A percentile compares a stretch with the other conserved stretches of the same genome.
These are phyloP conservation scores for Apocrypta bakeri DNA, from an alignment of 1,140 invertebrate species.

Conservation along the genomic window DNA sequence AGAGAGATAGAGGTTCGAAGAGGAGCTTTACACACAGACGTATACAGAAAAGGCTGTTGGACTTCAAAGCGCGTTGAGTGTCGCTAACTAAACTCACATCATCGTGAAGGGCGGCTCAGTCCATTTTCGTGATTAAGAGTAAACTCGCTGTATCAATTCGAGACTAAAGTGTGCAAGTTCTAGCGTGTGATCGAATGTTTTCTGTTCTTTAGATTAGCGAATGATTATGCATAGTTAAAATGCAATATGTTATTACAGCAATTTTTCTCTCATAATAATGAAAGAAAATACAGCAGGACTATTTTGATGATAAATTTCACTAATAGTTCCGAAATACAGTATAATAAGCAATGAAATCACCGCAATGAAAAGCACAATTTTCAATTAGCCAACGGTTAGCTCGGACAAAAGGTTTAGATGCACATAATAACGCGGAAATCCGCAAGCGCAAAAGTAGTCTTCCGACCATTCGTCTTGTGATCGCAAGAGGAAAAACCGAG, in stretches of 20 bases:
- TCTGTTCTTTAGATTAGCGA: no score
- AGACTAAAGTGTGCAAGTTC: no score
- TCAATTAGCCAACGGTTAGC: background rate
- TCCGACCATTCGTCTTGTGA: background rate
- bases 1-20: no score
- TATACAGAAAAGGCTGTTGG: background rate
- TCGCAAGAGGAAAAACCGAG: slow-evolving; percentile 6
- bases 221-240: no score
- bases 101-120: slow-evolving; percentile 5
- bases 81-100: slow-evolving; percentile 35
- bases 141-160: background rate
- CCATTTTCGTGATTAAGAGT: slow-evolving; percentile 44
- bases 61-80: slow-evolving; percentile 38
- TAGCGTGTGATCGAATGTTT: no score
- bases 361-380: background rate
- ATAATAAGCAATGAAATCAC: background rate
- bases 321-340: no score
- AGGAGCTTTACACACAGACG: background rate
- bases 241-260: no score
- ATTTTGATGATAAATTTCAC: no score
- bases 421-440: background rate
- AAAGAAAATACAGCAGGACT: no score
- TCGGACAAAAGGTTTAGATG: no score
- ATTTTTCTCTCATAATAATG: no score
- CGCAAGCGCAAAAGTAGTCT: background rate